These are phyloP conservation scores for Cheilosia impressa DNA, from an alignment of 2,888 invertebrate species.

Conservation along the genomic window DNA sequence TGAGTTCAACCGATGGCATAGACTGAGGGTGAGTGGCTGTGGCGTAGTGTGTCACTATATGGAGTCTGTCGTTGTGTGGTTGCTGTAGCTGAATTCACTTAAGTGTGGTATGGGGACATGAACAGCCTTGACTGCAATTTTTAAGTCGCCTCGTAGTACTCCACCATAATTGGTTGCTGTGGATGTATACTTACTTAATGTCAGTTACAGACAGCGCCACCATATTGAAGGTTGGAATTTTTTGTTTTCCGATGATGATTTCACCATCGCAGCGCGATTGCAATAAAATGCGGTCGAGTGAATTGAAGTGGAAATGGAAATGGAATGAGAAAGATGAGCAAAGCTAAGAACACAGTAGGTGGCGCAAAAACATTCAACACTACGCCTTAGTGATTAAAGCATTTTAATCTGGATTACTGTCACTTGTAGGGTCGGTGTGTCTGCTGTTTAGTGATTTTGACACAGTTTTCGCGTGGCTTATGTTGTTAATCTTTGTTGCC, in stretches of 20 bases:
- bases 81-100: background rate
- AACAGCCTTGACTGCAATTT: conserved; percentile 4
- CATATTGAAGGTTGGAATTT: conserved; percentile 39
- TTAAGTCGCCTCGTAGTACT: background rate
- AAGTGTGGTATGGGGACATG: background rate
- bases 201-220: conserved; percentile 28
- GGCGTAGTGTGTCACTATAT: background rate
- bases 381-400: too few relatives aligned
- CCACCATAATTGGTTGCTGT: background rate
- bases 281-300: conserved; percentile 12
- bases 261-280: background rate
- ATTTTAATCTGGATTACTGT: too few relatives aligned
- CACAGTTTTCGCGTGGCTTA: too few relatives aligned
- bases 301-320: background rate
- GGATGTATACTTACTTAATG: conserved; percentile 13
- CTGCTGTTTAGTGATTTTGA: too few relatives aligned
- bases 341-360: background rate
- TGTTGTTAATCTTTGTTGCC: too few relatives aligned
- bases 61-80: background rate
- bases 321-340: background rate
- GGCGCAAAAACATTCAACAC: too few relatives aligned
- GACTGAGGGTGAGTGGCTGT: background rate
- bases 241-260: conserved; percentile 2
- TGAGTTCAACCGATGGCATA: conserved; percentile 1
- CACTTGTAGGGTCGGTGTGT: too few relatives aligned